Base-by-base conservation (phyloP, 2,888 invertebrate genomes). In the Gymnoscelis rufifasciata region DNA sequence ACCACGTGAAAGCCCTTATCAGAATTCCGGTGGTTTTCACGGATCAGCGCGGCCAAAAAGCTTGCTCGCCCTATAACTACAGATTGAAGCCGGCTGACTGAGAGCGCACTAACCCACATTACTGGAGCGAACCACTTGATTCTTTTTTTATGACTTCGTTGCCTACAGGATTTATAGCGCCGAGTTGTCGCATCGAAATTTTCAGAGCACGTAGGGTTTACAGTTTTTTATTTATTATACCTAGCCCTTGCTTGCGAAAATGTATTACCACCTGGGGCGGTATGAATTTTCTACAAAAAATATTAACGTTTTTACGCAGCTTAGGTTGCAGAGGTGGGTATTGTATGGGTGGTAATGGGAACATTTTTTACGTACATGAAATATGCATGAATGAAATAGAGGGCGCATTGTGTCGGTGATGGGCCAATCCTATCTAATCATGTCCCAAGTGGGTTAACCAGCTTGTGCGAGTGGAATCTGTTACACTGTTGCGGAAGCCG, bases 1-100 rank as follows among this genome's bases (percentile, higher is more conserved):
- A 6, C 7, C 30, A 38, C 26, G 14, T 35, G 12, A 54, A 51
- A 50, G 45, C 10, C 30, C 38, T 49, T 59, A 62, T 58, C 42
- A 58, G 59, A 64, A 66, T 65, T 59, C 63, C 62, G 61, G 53
- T 52, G 47, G 54, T 56, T 65, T 63, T 68, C 62, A 66, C 59
- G 58, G 57, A 57, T 60, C 64, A 59, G 52, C 61, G 52, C 46
- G 54, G 44, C 29, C 31, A 48, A 56, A 66, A 63, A 57, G 60
- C 57, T 49, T 52, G 40, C 55, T 49, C 48, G 28, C 51, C 49
- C 47, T 59, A 58, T 62, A 56, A 55, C 62, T 60, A 60, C 57
- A 43, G 39, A 36, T 36, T 30, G 10, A 26, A 10, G 50, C 26
- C 52, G 50, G 15, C 40, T 33, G 38, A 58, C 55, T 58, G 60